Percentiles rank a stretch among this genome's conserved stretches.
Conservation (phyloP, 2,113 vertebrate species). For the Glareola pratincola region DNA sequence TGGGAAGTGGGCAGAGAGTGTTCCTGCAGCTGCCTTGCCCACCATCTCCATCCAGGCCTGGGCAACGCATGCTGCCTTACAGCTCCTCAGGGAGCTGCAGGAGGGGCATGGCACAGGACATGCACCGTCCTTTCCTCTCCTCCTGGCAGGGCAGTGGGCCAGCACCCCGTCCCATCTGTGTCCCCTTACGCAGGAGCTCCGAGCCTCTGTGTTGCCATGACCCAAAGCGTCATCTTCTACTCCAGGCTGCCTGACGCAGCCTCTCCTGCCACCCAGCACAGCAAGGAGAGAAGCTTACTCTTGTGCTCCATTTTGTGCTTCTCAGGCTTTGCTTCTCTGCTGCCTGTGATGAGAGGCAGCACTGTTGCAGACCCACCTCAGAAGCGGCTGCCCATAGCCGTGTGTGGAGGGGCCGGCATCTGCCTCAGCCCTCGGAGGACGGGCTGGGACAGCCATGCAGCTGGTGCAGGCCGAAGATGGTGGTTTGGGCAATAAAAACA, state of each 20-base stretch:
- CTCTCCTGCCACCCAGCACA: too few species aligned
- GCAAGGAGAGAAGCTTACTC: rapidly evolving
- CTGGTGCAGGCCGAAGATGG: background rate
- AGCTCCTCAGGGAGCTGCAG: background rate
- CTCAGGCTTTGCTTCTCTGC: background rate
- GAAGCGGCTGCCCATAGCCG: rapidly evolving
- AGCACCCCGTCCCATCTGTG: background rate
- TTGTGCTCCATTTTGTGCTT: background rate
- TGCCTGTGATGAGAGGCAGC: background rate
- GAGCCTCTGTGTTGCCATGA: background rate
- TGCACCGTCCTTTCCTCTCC: rapidly evolving
- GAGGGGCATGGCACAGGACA: background rate
- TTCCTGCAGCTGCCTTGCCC: background rate
- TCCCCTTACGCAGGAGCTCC: background rate
- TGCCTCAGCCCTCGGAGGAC: background rate
- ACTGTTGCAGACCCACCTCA: background rate
- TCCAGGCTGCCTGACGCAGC: background rate
- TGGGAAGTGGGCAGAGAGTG: background rate
- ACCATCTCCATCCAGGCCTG: background rate
- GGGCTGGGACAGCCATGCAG: background rate
- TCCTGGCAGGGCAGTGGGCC: background rate
- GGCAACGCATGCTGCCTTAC: background rate
- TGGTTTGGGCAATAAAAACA: background rate
- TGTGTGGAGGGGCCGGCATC: background rate
- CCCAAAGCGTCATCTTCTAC: background rate